Conservation (phyloP, 2,888 invertebrate species). For the Diplazon laetatorius region DNA sequence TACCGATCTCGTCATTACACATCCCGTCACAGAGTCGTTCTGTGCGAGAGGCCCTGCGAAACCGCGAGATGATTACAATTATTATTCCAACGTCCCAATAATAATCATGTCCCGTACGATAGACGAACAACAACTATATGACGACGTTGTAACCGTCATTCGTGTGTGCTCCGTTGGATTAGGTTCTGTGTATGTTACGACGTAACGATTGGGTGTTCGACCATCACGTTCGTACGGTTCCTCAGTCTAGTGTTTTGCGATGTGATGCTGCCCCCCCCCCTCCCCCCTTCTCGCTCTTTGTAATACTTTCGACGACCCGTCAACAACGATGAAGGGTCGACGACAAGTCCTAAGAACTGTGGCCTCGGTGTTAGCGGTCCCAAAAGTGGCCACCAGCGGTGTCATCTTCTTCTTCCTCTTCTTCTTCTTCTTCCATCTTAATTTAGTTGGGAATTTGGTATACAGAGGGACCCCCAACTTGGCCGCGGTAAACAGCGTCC, state of each 20-base stretch:
- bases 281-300: conserved; percentile 22
- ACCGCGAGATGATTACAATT: conserved; percentile 76
- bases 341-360: conserved; percentile 22
- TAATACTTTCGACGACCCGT: conserved; percentile 25
- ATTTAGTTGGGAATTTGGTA: too few species aligned
- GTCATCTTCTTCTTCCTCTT: too few species aligned
- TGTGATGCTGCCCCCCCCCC: too few species aligned
- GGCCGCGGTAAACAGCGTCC: too few species aligned
- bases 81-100: conserved; percentile 79
- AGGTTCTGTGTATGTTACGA: conserved; percentile 32
- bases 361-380: conserved; percentile 16
- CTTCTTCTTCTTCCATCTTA: too few species aligned
- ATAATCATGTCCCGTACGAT: conserved; percentile 79
- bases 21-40: conserved; percentile 55
- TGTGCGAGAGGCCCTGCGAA: conserved; percentile 42
- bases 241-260: conserved; percentile 12
- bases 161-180: conserved; percentile 41
- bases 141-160: conserved; percentile 68
- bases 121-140: conserved; percentile 32
- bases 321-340: too few species aligned
- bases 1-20: conserved; percentile 72
- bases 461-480: too few species aligned
- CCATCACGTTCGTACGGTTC: conserved; percentile 74
- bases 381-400: conserved; percentile 41
- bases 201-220: conserved; percentile 71